Evolutionary conservation across 1,140 invertebrate genomes (phyloP), one percentile per base, ranked within the genome.

Genomic region (Drosophila simulans): DNA sequence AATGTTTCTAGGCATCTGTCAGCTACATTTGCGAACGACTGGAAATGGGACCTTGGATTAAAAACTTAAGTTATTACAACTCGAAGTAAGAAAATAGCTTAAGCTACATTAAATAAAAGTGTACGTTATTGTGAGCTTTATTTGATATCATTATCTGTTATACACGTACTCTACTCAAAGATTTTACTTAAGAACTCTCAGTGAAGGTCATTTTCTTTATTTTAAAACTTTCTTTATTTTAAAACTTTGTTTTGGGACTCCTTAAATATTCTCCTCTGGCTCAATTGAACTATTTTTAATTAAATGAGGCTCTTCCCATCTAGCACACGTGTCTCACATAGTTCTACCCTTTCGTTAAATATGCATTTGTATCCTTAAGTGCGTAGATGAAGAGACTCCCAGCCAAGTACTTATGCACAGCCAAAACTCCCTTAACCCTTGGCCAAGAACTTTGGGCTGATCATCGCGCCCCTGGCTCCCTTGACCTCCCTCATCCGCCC

Each of bases 391-490:
- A 63, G 34, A 15, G 42, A 35, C 35, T 74, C 46, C 46, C 70
- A 39, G 49, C 27, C 39, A 57, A 53, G 72, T 76, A 65, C 54
- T 65, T 76, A 45, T 52, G 68, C 60, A 35, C 51, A 39, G 37
- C 27, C 64, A n/a, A 52, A 68, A 15, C 53, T 74, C 53, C 35
- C 72, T 48, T 57, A 72, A 59, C 65, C 58, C 51, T 48, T 70
- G 39, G 43, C 40, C 39, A 25, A 53, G 45, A 58, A 70, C 53
- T 75, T 75, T 75, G 52, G 48, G 52, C 15, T 52, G 39, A 55
- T 55, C 43, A 37, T 56, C 11, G 31, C 17, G 60, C 59, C 5
- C 48, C 74, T 13, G 37, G 46, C 55, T 45, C 43, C 55, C 54
- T 49, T 58, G 70, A 65, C 57, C 72, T 8, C 40, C 54, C 35